A percentile compares a stretch with the other conserved stretches of the same genome.
phyloP scores from a whole-genome alignment of 2,797 vertebrate genomes.

The Melanotaenia boesemani region DNA sequence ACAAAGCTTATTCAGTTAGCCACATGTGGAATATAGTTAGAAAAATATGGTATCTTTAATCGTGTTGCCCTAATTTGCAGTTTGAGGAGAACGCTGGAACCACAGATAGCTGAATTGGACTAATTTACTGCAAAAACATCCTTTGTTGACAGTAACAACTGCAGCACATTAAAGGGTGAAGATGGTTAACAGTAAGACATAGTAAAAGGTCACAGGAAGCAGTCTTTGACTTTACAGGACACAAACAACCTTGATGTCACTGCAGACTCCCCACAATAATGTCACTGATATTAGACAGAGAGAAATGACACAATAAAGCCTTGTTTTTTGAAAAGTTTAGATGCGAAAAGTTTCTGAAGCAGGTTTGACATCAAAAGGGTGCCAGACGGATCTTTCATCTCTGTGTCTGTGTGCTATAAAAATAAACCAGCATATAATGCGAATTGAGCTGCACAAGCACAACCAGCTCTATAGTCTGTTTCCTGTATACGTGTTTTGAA shows the following conservation, averaged over 20 bases:
- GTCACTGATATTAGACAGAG: constrained; percentile 8
- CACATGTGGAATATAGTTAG: background rate
- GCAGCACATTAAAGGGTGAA: constrained; percentile 40
- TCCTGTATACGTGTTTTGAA: constrained; percentile 42
- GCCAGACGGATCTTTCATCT: constrained; percentile 45
- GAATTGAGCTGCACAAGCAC: constrained; percentile 33
- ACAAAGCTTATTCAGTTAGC: background rate
- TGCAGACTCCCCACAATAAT: constrained; percentile 8
- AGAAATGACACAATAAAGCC: constrained; percentile 19
- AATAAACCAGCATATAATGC: constrained; percentile 35
- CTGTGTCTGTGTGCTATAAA: constrained; percentile 28
- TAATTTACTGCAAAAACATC: constrained; percentile 45
- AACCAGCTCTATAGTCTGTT: constrained; percentile 19
- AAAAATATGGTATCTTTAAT: background rate
- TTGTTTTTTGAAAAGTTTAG: constrained; percentile 33
- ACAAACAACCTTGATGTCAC: constrained; percentile 18
- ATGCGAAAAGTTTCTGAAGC: constrained; percentile 27
- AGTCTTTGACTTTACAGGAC: constrained; percentile 34
- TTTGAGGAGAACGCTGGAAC: background rate
- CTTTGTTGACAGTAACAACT: constrained; percentile 44
- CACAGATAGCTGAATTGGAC: constrained; percentile 10
- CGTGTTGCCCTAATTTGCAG: constrained; percentile 10
- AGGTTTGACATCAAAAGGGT: constrained; percentile 44
- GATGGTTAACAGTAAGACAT: constrained; percentile 40
- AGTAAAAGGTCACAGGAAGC: constrained; percentile 48